These are phyloP conservation scores for Trinorchestia longiramus DNA, from an alignment of 1,140 invertebrate genomes.

Conservation along the genomic window DNA sequence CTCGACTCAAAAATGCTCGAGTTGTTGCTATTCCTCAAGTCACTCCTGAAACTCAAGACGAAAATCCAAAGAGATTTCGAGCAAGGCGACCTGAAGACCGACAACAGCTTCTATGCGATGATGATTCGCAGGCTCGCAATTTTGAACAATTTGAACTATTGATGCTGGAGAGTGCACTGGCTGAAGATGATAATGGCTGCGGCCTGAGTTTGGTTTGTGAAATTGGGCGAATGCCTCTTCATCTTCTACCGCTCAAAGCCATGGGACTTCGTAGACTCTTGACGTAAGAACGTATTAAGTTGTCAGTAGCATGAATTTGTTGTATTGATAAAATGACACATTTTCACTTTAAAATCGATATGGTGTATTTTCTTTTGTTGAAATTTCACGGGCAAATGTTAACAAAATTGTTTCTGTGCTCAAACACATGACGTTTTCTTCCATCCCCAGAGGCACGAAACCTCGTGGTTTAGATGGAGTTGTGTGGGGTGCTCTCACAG, in stretches of 20 bases:
- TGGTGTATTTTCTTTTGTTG: not conserved
- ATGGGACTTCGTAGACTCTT: not conserved
- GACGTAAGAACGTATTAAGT: not conserved
- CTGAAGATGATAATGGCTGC: slow-evolving; percentile 19
- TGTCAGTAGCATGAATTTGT: not conserved
- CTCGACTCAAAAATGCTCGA: not conserved
- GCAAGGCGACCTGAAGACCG: not conserved
- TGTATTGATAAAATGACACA: not conserved
- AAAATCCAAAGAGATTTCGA: not conserved
- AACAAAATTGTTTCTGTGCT: not conserved
- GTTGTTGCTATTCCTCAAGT: not conserved
- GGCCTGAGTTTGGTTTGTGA: slow-evolving; percentile 4
- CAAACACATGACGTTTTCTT: not conserved
- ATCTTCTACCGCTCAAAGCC: not conserved
- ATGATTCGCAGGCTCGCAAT: slow-evolving; percentile 13
- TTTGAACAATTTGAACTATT: slow-evolving; percentile 18
- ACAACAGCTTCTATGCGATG: not conserved
- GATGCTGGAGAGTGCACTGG: slow-evolving; percentile 38
- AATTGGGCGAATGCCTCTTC: not conserved
- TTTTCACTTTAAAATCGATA: not conserved
- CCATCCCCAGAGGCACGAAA: not conserved
- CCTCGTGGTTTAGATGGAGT: not conserved
- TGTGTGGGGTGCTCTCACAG: slow-evolving; percentile 6
- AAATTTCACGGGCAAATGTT: not conserved
- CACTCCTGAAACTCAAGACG: not conserved